Conservation (phyloP, 2,888 invertebrate genomes). For the Diarsia rubi region DNA sequence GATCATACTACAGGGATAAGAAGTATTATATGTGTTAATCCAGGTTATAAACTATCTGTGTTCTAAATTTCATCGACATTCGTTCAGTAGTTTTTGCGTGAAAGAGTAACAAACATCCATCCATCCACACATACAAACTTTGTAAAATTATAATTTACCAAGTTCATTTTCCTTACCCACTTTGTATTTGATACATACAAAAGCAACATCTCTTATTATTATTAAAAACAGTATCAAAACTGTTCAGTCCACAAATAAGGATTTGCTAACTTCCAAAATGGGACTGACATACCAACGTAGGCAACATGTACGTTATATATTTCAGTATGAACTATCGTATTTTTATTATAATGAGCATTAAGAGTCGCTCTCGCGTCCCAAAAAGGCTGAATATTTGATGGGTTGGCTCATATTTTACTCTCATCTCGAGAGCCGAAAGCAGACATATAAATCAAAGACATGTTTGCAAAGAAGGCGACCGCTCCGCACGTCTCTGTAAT, state of each 20-base stretch:
- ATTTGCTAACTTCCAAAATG: slow-evolving; percentile 77
- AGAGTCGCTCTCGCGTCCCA: slow-evolving; percentile 82
- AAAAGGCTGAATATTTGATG: slow-evolving; percentile 89
- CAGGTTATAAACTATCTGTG: too few species aligned
- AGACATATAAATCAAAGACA: slow-evolving; percentile 89
- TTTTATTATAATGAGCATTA: slow-evolving; percentile 89
- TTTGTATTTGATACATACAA: background rate
- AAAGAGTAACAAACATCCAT: too few species aligned
- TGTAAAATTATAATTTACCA: background rate
- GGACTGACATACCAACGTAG: slow-evolving; percentile 75
- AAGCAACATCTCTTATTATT: slow-evolving; percentile 2
- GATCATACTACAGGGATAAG: too few species aligned
- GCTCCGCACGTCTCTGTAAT: slow-evolving; percentile 87
- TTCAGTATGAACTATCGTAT: slow-evolving; percentile 87
- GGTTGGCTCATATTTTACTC: slow-evolving; percentile 88
- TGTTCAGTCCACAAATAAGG: slow-evolving; percentile 44
- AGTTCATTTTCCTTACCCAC: background rate
- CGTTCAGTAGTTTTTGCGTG: too few species aligned
- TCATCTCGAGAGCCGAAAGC: slow-evolving; percentile 80
- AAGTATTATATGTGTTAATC: too few species aligned
- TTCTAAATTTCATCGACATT: too few species aligned
- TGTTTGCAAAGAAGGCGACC: slow-evolving; percentile 84
- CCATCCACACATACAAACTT: too few species aligned
- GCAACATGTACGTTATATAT: slow-evolving; percentile 75
- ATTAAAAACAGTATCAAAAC: slow-evolving; percentile 67